A percentile compares a stretch with the other conserved stretches of the same genome.
Conservation (phyloP, 2,797 vertebrate species). For the Neosalanx taihuensis region DNA sequence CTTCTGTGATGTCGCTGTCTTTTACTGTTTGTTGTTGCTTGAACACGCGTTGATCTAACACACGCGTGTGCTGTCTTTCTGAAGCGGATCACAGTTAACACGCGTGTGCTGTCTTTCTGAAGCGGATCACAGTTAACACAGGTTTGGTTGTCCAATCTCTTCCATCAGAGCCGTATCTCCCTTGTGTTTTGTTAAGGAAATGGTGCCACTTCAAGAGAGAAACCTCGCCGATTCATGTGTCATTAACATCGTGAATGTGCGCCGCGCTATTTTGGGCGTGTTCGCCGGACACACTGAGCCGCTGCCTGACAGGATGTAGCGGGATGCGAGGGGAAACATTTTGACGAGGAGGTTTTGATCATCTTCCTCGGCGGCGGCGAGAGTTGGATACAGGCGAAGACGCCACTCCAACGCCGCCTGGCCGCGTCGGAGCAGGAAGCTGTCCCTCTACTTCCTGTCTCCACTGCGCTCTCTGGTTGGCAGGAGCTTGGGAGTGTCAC, state of each 20-base stretch:
- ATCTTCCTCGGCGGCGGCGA: constrained; percentile 46
- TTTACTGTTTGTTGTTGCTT: constrained; percentile 38
- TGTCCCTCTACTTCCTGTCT: constrained; percentile 39
- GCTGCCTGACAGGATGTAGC: constrained; percentile 51
- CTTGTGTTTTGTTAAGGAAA: constrained; percentile 54
- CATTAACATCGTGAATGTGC: constrained; percentile 48
- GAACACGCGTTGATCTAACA: background rate
- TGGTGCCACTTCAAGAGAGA: constrained; percentile 47
- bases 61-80: constrained; percentile 55
- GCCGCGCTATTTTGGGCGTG: constrained; percentile 56
- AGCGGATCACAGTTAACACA: constrained; percentile 62
- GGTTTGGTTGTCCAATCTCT: constrained; percentile 64
- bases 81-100: constrained; percentile 51
- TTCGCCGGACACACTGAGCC: constrained; percentile 61
- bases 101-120: constrained; percentile 59
- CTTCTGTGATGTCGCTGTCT: constrained; percentile 45
- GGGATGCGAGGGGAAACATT: constrained; percentile 27
- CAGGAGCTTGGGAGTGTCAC: constrained; percentile 46
- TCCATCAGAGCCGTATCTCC: constrained; percentile 47
- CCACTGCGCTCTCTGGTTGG: constrained; percentile 33
- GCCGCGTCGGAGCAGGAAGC: constrained; percentile 46
- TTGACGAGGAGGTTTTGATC: constrained; percentile 65
- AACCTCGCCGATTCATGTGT: constrained; percentile 56
- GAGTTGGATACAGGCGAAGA: background rate
- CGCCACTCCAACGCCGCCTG: constrained; percentile 34